Base-by-base conservation (phyloP, 2,113 vertebrate species). In the Neolamprologus kungweensis region DNA sequence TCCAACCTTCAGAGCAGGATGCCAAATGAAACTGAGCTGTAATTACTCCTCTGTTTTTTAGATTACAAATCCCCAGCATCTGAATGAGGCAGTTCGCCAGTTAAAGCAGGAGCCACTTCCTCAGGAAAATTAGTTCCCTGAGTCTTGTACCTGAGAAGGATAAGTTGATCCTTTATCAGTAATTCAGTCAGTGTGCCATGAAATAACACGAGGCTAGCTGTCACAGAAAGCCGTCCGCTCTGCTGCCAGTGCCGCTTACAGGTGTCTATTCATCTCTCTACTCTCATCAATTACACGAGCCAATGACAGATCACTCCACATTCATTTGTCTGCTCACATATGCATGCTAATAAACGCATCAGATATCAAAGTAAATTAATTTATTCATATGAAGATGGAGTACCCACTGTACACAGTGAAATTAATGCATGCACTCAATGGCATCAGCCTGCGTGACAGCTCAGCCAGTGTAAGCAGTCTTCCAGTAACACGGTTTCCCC, bases 301-400 rank as follows among this genome's bases (percentile, higher is more conserved):
- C 90, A 90, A 57, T 93, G 93, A 95, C 91, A 92, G 90, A 95
- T 95, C 91, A 57, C 79, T 89, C 87, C 71, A 58, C 85, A 89
- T 91, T 92, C 88, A 88, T 94, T 93, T 92, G 84, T 89, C 89
- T 91, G 90, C 87, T 93, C 91, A 93, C 91, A 95, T 89, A 92
- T 83, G 93, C 93, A 92, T 90, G 87, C 87, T 82, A 93, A 95
- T 91, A 93, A 89, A 91, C 68, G 91, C 91, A 91, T 94, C 90
- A 85, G 82, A 95, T 93, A 95, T 95, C 91, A 93, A 88, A 90
- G 91, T 88, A 91, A 94, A 95, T 95, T 94, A 93, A 95, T 96
- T 88, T 95, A 95, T 96, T 96, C 92, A 94, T 86, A 94, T 92
- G 92, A 95, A 95, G 93, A 96, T 91, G 80, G 90, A 95, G 94